A percentile compares a stretch with the other conserved stretches of the same genome.
phyloP scores from a whole-genome alignment of 2,888 invertebrate genomes.

The Drosophila neoperkinsi region DNA sequence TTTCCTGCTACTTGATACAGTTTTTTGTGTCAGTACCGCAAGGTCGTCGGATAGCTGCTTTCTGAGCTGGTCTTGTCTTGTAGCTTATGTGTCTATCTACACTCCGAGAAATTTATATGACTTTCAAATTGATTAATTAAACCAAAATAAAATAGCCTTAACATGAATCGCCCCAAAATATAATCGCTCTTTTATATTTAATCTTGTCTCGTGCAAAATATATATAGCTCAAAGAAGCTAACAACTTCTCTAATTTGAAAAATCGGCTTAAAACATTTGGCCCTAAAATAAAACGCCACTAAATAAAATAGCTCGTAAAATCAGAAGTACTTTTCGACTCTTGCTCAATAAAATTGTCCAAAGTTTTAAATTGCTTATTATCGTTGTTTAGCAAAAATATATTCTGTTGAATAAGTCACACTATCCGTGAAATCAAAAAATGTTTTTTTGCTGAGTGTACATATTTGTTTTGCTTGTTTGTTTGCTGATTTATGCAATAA shows the following conservation, averaged over 20 bases:
- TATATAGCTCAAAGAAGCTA: not conserved
- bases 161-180: not conserved
- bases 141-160: not conserved
- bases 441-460: not conserved
- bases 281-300: not conserved
- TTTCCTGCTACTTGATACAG: conserved; percentile 79
- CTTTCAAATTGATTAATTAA: not conserved
- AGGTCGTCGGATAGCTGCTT: conserved; percentile 65
- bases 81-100: conserved; percentile 12
- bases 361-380: too few relatives aligned
- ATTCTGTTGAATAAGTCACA: not conserved
- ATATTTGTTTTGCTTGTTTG: conserved; percentile 25
- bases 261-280: not conserved
- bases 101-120: not conserved
- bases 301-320: not conserved
- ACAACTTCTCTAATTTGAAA: not conserved
- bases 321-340: not conserved
- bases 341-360: not conserved
- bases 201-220: not conserved
- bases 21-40: conserved; percentile 60
- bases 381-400: not conserved
- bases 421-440: not conserved
- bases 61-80: conserved; percentile 28
- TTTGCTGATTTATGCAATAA: conserved; percentile 66
- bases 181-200: not conserved